These are phyloP conservation scores for Sigmodon hispidus DNA, from an alignment of 2,113 vertebrate species.

Conservation along the genomic window DNA sequence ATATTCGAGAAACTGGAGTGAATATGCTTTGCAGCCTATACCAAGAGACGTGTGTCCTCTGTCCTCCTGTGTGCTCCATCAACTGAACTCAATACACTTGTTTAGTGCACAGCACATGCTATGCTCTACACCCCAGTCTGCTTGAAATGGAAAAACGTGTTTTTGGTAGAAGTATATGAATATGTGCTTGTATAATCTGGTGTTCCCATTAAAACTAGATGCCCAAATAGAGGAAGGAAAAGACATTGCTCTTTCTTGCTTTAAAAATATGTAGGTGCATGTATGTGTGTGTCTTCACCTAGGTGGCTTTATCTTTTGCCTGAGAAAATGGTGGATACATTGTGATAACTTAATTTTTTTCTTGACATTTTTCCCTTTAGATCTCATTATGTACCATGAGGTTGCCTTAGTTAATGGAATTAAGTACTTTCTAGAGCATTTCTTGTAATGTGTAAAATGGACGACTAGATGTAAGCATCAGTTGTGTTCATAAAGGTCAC, in stretches of 20 bases:
- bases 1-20: background rate
- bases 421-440: conserved; percentile 44
- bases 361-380: conserved; percentile 15
- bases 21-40: background rate
- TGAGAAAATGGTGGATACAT: background rate
- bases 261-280: background rate
- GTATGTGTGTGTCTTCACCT: background rate
- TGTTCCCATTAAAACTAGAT: background rate
- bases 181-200: background rate
- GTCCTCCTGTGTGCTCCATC: background rate
- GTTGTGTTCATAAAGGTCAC: background rate
- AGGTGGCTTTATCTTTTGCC: background rate
- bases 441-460: conserved; percentile 21
- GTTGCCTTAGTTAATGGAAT: conserved; percentile 19
- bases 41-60: background rate
- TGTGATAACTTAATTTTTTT: background rate
- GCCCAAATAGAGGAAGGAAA: conserved; percentile 9
- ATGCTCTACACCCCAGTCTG: background rate
- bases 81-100: background rate
- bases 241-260: background rate
- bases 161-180: background rate
- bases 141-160: background rate
- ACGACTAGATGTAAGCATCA: conserved; percentile 52
- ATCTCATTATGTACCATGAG: background rate
- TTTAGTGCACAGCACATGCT: no score